These are phyloP conservation scores for Scophthalmus maximus DNA, from an alignment of 2,113 vertebrate genomes.

Conservation along the genomic window DNA sequence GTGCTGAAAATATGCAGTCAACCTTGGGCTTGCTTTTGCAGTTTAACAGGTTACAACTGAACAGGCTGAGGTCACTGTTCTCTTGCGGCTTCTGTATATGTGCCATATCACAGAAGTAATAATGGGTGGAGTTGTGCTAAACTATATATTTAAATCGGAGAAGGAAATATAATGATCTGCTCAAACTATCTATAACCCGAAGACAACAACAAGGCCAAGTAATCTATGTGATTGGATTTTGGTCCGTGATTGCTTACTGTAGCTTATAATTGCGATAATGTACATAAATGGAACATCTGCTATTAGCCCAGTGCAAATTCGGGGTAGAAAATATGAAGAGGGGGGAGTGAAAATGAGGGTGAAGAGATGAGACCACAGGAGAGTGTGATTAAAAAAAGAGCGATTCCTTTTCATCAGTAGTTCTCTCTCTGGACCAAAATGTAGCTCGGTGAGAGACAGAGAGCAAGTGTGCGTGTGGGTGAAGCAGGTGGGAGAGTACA, in stretches of 20 bases:
- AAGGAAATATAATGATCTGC: background rate
- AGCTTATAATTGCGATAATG: background rate
- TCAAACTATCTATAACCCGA: conserved; percentile 6
- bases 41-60: conserved; percentile 20
- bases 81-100: conserved; percentile 37
- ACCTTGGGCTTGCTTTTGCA: conserved; percentile 30
- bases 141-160: no score
- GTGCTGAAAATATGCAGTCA: conserved; percentile 39
- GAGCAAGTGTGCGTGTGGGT: conserved; percentile 74
- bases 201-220: conserved; percentile 12
- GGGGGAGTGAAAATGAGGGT: conserved; percentile 21
- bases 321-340: conserved; percentile 10
- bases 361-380: conserved; percentile 53
- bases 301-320: conserved; percentile 15
- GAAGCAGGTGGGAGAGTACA: conserved; percentile 76
- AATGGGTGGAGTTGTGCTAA: background rate
- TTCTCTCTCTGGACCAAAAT: conserved; percentile 55
- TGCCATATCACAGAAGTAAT: conserved; percentile 8
- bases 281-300: conserved; percentile 42
- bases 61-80: conserved; percentile 14
- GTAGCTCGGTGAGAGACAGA: conserved; percentile 58
- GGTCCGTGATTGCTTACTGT: conserved; percentile 15
- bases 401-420: conserved; percentile 67
- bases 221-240: conserved; percentile 13
- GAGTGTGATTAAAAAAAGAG: conserved; percentile 70